Percentiles rank a stretch among this genome's conserved stretches.
phyloP scores from a whole-genome alignment of 2,113 vertebrate species.

The Myotis brandtii region DNA sequence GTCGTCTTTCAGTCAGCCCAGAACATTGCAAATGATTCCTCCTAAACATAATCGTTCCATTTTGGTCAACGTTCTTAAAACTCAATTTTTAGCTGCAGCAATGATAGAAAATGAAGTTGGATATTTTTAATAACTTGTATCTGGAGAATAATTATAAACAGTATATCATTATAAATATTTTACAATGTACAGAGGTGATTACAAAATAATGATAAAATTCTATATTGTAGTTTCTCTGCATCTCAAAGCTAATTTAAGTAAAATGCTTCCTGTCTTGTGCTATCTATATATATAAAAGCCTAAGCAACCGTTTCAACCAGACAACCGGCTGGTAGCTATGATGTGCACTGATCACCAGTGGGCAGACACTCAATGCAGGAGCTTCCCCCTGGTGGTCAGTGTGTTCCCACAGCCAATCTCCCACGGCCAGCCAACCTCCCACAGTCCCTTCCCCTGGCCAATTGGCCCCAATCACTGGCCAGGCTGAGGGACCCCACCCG shows the following conservation, averaged over 20 bases:
- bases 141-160: slow-evolving; percentile 26
- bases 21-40: not conserved
- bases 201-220: slow-evolving; percentile 29
- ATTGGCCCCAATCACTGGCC: too few species aligned
- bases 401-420: too few species aligned
- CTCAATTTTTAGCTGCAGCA: slow-evolving; percentile 13
- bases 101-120: not conserved
- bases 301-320: too few species aligned
- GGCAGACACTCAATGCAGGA: too few species aligned
- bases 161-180: not conserved
- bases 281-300: not conserved
- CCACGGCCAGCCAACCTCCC: too few species aligned
- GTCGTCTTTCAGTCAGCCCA: not conserved
- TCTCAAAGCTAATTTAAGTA: slow-evolving; percentile 29
- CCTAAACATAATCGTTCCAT: not conserved
- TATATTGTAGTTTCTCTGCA: not conserved
- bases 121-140: not conserved
- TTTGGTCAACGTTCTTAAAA: not conserved
- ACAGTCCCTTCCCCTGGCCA: too few species aligned
- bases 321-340: too few species aligned
- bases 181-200: not conserved
- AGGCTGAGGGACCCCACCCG: too few species aligned
- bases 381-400: too few species aligned
- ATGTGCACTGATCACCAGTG: too few species aligned
- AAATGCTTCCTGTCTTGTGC: not conserved